Evolutionary conservation across 2,113 vertebrate genomes (phyloP).

Genomic region (Halichoeres trimaculatus): DNA sequence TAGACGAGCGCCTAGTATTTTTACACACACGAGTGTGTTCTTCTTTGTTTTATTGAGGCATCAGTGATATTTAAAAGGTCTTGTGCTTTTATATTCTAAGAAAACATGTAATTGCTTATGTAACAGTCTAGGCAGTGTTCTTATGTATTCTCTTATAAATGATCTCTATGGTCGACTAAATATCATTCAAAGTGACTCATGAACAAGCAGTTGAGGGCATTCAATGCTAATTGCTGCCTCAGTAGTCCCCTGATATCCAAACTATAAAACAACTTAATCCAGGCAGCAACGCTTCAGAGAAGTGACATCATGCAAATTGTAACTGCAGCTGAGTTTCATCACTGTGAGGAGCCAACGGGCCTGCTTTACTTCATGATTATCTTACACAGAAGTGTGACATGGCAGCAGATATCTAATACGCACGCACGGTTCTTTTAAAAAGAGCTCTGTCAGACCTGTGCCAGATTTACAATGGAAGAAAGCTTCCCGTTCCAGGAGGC

Average conservation of each 20-base stretch:
- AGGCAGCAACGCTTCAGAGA: slow-evolving; percentile 7
- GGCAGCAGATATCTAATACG: slow-evolving; percentile 36
- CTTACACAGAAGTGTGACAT: slow-evolving; percentile 17
- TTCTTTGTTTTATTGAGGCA: neutral
- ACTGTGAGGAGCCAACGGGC: slow-evolving; percentile 11
- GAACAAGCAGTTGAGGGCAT: neutral
- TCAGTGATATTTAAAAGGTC: neutral
- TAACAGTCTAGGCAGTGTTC: neutral
- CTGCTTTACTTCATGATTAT: slow-evolving; percentile 41
- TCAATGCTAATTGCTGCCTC: neutral
- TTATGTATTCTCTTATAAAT: neutral
- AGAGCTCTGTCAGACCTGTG: slow-evolving; percentile 14
- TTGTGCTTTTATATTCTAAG: neutral
- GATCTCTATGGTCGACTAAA: neutral
- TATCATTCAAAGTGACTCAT: neutral
- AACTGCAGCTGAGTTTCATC: slow-evolving; percentile 26
- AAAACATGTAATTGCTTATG: neutral
- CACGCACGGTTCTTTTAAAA: slow-evolving; percentile 16
- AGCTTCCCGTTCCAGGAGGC: slow-evolving; percentile 47
- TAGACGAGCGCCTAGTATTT: neutral
- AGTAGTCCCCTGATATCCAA: slow-evolving; percentile 5
- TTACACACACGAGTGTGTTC: neutral
- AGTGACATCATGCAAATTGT: slow-evolving; percentile 33
- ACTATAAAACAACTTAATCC: slow-evolving; percentile 31
- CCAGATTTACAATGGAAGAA: slow-evolving; percentile 35